Percentiles rank a stretch among this genome's conserved stretches.
Conservation (phyloP, 1,140 invertebrate genomes). For the Plectrocnemia conspersa region DNA sequence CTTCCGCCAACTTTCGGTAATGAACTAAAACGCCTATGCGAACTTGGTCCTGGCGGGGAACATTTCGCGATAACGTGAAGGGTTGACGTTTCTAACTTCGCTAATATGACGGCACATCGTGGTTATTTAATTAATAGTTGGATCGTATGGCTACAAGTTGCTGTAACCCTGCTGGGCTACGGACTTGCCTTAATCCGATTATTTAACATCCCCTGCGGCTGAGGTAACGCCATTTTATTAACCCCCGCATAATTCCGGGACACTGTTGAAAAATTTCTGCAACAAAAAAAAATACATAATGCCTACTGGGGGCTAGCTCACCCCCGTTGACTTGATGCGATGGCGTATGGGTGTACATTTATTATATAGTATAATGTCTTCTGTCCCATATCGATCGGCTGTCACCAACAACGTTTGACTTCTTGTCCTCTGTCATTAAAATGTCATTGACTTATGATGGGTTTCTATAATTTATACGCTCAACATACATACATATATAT, state of each 20-base stretch:
- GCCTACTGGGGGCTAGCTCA: not conserved
- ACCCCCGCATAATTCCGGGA: not conserved
- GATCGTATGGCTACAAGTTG: conserved; percentile 21
- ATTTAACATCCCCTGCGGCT: conserved; percentile 6
- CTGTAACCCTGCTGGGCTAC: conserved; percentile 11
- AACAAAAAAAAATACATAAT: not conserved
- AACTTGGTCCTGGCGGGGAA: conserved; percentile 3
- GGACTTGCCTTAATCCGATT: conserved; percentile 20
- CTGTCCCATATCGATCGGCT: conserved; percentile 5
- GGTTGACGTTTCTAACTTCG: conserved; percentile 19
- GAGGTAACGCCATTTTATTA: not conserved
- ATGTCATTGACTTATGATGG: not conserved
- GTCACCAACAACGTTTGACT: not conserved
- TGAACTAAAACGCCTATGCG: not conserved
- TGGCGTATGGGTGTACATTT: conserved; percentile 9
- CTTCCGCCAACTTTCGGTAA: too few species aligned
- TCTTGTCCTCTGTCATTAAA: conserved; percentile 4
- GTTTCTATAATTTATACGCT: not conserved
- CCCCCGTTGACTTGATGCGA: too few species aligned
- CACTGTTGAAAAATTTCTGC: conserved; percentile 7
- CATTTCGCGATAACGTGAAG: conserved; percentile 9
- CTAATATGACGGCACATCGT: conserved; percentile 24
- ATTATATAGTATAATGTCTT: conserved; percentile 16
- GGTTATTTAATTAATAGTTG: conserved; percentile 26
- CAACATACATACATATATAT: not conserved